These are phyloP conservation scores for Drosophila sucinea DNA, from an alignment of 1,140 invertebrate species.

Conservation along the genomic window DNA sequence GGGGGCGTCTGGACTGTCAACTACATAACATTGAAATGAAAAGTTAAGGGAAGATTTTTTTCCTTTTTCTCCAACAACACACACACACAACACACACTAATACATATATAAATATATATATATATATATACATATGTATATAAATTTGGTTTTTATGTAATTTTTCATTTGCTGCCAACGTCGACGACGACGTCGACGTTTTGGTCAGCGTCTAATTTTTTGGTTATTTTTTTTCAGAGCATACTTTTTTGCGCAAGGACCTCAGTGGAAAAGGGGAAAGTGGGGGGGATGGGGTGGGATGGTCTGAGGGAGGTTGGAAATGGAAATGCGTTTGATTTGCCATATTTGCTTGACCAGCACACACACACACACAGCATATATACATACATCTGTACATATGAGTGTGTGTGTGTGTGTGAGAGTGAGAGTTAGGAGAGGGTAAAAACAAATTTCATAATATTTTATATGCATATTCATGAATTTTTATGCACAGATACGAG, in stretches of 20 bases:
- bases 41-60: conserved; percentile 76
- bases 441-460: conserved; percentile 50
- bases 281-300: not conserved
- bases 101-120: conserved; percentile 25
- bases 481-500: conserved; percentile 23
- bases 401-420: conserved; percentile 19
- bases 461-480: conserved; percentile 59
- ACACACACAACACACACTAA: conserved; percentile 33
- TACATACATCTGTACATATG: not conserved
- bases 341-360: conserved; percentile 50
- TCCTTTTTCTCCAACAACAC: conserved; percentile 34
- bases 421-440: not conserved
- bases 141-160: conserved; percentile 76
- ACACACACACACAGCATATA: conserved; percentile 2
- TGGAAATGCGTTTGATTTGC: conserved; percentile 54
- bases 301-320: not conserved
- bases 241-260: conserved; percentile 44
- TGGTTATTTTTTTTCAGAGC: conserved; percentile 40
- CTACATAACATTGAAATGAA: conserved; percentile 75
- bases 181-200: conserved; percentile 21
- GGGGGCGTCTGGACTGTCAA: conserved; percentile 60
- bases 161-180: conserved; percentile 64
- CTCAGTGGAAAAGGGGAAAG: conserved; percentile 35
- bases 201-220: conserved; percentile 42
- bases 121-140: conserved; percentile 36